These are phyloP conservation scores for Drosophila nannoptera DNA, from an alignment of 1,140 invertebrate species.

Conservation along the genomic window DNA sequence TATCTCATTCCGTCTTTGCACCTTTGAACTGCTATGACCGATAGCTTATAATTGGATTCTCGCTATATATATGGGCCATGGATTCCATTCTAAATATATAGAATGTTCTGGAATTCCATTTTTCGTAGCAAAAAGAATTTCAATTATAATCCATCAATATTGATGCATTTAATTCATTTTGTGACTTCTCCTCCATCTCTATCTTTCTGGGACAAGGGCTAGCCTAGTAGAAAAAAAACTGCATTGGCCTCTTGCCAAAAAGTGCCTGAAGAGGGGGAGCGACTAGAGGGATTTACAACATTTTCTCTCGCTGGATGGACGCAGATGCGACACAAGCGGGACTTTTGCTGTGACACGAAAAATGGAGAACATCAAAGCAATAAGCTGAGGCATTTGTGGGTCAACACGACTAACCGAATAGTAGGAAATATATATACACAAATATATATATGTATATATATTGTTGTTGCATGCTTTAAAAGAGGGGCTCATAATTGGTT, in stretches of 20 bases:
- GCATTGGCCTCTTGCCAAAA: constrained; percentile 34
- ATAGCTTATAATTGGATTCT: too few species aligned
- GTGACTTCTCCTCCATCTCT: constrained; percentile 1
- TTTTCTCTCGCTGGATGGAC: constrained; percentile 31
- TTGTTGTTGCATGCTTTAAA: constrained; percentile 8
- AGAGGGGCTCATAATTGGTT: constrained; percentile 37
- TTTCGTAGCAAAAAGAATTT: constrained; percentile 1
- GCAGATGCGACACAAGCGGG: constrained; percentile 31
- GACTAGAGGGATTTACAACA: constrained; percentile 24
- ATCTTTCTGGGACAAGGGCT: constrained; percentile 9
- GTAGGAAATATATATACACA: constrained; percentile 7
- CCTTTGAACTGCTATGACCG: too few species aligned
- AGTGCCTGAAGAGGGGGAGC: constrained; percentile 1
- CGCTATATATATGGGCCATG: too few species aligned
- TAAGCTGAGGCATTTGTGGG: constrained; percentile 47
- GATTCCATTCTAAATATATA: too few species aligned
- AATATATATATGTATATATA: too few species aligned
- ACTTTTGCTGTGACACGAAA: constrained; percentile 42
- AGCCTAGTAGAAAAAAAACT: constrained; percentile 12
- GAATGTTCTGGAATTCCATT: background rate
- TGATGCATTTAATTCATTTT: constrained; percentile 37
- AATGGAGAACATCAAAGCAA: constrained; percentile 42
- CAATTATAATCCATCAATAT: constrained; percentile 32
- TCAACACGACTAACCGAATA: constrained; percentile 24
- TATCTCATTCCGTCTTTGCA: too few species aligned